Conservation (phyloP, 53 echinoderm and acorn worm genomes). For the Crossaster papposus region DNA sequence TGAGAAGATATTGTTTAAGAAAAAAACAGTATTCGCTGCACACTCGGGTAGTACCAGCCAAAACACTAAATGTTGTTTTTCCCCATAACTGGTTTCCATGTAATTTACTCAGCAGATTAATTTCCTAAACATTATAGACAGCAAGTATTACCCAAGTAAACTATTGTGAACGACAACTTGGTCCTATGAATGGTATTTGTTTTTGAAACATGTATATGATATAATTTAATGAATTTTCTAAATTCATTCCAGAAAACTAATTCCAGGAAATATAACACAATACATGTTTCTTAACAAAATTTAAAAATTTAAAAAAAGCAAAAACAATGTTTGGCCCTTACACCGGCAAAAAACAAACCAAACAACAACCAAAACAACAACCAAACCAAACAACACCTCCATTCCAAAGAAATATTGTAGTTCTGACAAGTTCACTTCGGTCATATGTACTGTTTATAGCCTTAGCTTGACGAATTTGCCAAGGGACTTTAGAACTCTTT, state of each 20-base stretch:
- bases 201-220: slow-evolving; percentile 20
- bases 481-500: slow-evolving; percentile 19
- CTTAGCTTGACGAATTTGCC: slow-evolving; percentile 23
- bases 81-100: slow-evolving; percentile 15
- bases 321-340: no score
- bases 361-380: slow-evolving; percentile 7
- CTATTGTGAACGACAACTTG: slow-evolving; percentile 20
- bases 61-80: slow-evolving; percentile 7
- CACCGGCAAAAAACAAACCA: background rate
- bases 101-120: slow-evolving; percentile 12
- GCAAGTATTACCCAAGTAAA: slow-evolving; percentile 21
- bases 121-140: slow-evolving; percentile 16
- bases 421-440: slow-evolving; percentile 15
- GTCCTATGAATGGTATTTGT: slow-evolving; percentile 22
- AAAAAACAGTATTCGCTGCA: slow-evolving; percentile 15
- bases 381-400: slow-evolving; percentile 3
- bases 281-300: background rate
- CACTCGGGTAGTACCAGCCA: slow-evolving; percentile 18
- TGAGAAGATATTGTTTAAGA: background rate
- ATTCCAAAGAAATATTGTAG: slow-evolving; percentile 12
- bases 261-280: slow-evolving; percentile 27
- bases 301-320: background rate
- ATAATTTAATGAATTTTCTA: slow-evolving; percentile 15
- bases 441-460: slow-evolving; percentile 4
- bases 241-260: background rate